Evolutionary conservation across 2,113 vertebrate species (phyloP).

Genomic region (Syrmaticus mikado): DNA sequence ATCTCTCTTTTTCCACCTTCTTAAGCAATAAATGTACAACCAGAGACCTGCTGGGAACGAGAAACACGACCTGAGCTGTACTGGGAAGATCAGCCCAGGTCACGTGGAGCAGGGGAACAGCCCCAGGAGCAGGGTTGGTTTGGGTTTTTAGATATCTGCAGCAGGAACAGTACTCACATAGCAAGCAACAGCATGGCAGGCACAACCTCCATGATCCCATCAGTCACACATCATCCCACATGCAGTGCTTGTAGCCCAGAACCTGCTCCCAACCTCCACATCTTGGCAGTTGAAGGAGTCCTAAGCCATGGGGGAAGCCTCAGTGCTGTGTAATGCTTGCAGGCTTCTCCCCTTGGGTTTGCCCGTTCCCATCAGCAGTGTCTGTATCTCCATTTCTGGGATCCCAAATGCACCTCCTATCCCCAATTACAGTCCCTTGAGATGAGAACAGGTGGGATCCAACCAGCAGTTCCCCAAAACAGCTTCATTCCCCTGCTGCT

Average conservation of each 20-base stretch:
- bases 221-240: too few relatives aligned
- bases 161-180: not conserved
- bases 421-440: not conserved
- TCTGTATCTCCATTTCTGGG: not conserved
- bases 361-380: not conserved
- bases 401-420: fast-evolving
- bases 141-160: not conserved
- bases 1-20: constrained; percentile 1
- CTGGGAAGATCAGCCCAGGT: not conserved
- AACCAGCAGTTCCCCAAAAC: not conserved
- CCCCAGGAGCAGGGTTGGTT: not conserved
- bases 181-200: not conserved
- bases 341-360: not conserved
- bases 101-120: not conserved
- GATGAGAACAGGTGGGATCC: not conserved
- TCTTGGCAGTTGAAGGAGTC: not conserved
- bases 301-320: not conserved
- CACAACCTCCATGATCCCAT: not conserved
- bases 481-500: not conserved
- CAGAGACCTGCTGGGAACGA: not conserved
- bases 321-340: not conserved
- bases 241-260: not conserved
- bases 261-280: not conserved
- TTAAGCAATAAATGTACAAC: constrained; percentile 26
- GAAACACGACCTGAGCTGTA: not conserved